Conservation (phyloP, 1,140 invertebrate genomes). For the Agrilus planipennis region DNA sequence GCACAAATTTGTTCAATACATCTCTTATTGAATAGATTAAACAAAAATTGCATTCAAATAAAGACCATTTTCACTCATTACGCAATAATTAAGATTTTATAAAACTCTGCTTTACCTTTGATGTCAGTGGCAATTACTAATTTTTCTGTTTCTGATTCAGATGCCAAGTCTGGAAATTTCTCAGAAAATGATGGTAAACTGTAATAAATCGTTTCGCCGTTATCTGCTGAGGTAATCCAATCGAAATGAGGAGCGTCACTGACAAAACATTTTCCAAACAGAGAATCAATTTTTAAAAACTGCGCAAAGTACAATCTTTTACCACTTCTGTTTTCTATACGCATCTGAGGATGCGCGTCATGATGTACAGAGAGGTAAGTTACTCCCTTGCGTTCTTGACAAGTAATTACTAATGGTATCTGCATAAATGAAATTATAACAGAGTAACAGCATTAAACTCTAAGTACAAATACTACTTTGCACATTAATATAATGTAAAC, state of each 20-base stretch:
- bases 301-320: constrained; percentile 25
- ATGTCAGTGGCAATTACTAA: constrained; percentile 19
- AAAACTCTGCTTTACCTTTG: constrained; percentile 14
- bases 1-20: too few species aligned
- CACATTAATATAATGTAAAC: too few species aligned
- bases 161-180: constrained; percentile 30
- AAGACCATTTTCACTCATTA: too few species aligned
- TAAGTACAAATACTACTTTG: too few species aligned
- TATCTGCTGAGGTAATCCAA: constrained; percentile 26
- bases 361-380: constrained; percentile 44
- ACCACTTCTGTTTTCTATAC: constrained; percentile 27
- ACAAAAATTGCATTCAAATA: too few species aligned
- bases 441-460: too few species aligned
- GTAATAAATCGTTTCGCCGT: constrained; percentile 24
- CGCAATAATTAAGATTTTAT: too few species aligned
- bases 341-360: constrained; percentile 41
- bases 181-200: constrained; percentile 29
- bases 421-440: constrained; percentile 14
- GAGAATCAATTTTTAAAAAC: constrained; percentile 14
- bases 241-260: constrained; percentile 27
- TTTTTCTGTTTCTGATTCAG: constrained; percentile 18
- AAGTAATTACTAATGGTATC: constrained; percentile 39
- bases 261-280: constrained; percentile 14
- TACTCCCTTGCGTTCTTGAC: constrained; percentile 42
- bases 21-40: too few species aligned